Conservation (phyloP, 2,113 vertebrate genomes). For the Tympanuchus pallidicinctus region DNA sequence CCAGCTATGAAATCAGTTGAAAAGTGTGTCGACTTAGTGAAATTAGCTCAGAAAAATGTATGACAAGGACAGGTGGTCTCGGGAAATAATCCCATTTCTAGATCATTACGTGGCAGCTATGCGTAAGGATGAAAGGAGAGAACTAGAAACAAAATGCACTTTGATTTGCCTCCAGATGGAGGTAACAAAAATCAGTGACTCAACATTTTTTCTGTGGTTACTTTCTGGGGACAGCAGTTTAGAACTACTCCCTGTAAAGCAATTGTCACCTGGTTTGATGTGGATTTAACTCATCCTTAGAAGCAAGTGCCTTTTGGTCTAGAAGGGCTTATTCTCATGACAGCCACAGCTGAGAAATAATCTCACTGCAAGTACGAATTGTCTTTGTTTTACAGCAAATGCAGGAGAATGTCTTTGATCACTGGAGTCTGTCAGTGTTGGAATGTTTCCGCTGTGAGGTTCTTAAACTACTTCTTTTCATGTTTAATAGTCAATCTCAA, state of each 20-base stretch:
- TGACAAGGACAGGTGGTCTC: slow-evolving; percentile 72
- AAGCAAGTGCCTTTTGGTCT: slow-evolving; percentile 86
- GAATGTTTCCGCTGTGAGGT: slow-evolving; percentile 80
- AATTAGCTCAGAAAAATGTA: slow-evolving; percentile 40
- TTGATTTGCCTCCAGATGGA: slow-evolving; percentile 3
- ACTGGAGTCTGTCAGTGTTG: slow-evolving; percentile 78
- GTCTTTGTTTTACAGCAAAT: slow-evolving; percentile 76
- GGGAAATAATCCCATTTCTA: slow-evolving; percentile 74
- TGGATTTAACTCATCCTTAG: slow-evolving; percentile 76
- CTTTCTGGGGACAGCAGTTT: slow-evolving; percentile 41
- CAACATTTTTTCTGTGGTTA: background rate
- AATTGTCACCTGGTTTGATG: slow-evolving; percentile 43
- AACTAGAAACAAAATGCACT: background rate
- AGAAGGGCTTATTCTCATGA: slow-evolving; percentile 79
- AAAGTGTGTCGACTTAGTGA: slow-evolving; percentile 23
- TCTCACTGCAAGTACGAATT: slow-evolving; percentile 74
- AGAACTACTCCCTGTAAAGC: slow-evolving; percentile 24
- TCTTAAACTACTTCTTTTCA: slow-evolving; percentile 70
- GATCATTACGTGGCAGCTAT: slow-evolving; percentile 74
- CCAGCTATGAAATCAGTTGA: slow-evolving; percentile 36
- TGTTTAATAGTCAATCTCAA: slow-evolving; percentile 71
- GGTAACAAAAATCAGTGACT: background rate
- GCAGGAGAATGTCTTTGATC: slow-evolving; percentile 80
- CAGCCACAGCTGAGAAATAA: slow-evolving; percentile 74
- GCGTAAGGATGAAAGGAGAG: slow-evolving; percentile 66